Conservation (phyloP, 2,888 invertebrate species). For the Apocheima hispidaria region DNA sequence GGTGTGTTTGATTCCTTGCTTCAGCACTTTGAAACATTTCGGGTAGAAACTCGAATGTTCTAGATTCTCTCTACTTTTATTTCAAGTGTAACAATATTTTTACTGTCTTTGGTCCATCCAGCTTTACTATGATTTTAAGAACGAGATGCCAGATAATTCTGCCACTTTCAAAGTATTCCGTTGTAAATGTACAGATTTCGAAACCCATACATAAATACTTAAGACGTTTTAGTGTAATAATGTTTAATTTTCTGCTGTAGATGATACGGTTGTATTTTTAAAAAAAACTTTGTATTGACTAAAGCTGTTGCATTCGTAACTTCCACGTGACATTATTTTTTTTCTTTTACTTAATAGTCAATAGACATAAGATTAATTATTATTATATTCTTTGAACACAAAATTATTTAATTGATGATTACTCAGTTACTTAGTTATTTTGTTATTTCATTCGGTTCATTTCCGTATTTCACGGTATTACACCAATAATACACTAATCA, state of each 20-base stretch:
- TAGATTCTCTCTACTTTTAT: background rate
- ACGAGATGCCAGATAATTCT: background rate
- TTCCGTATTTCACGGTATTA: no score
- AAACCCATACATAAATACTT: background rate
- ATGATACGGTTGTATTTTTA: background rate
- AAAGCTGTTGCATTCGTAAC: background rate
- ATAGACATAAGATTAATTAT: no score
- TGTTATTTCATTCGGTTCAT: no score
- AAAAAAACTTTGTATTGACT: background rate
- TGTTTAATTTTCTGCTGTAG: background rate
- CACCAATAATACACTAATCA: no score
- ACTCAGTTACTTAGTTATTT: no score
- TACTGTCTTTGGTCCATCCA: background rate
- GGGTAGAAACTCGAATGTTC: background rate
- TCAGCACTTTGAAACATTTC: slow-evolving; percentile 11
- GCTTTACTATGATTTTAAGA: background rate
- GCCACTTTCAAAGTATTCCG: background rate
- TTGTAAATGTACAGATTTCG: background rate
- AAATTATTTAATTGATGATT: no score
- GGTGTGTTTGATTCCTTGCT: slow-evolving; percentile 25
- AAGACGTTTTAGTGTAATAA: background rate
- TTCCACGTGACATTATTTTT: no score
- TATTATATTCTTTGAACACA: no score
- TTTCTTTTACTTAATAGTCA: no score
- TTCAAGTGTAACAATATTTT: background rate